Evolutionary conservation across 2,113 vertebrate genomes (phyloP), one percentile per base, ranked within the genome.

Genomic region (Amia ocellicauda): DNA sequence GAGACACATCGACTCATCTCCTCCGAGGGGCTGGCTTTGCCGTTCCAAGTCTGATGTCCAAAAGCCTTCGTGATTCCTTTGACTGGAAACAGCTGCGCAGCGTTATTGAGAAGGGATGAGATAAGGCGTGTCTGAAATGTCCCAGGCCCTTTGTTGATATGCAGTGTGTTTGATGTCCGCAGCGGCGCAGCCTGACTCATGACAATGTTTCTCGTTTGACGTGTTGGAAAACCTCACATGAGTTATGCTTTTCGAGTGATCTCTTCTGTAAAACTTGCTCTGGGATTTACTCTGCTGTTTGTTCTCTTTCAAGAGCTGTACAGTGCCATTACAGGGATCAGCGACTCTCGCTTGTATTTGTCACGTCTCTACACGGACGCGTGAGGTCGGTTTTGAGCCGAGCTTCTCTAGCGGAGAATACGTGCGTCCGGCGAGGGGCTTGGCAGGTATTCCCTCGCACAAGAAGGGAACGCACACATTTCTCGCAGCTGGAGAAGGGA

Each of bases 61-160:
- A 68, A 51, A 49, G 53, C 43, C 43, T 68, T 51, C 20, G 60
- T 63, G 66, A 54, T 49, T 50, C 17, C 54, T 7, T 11, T 50
- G 43, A 68, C 41, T 57, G 4, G 31, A 42, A 62, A 54, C 66
- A 68, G 60, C 66, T 68, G 66, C n/a, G 28, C 7, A 5, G 42
- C 23, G 51, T 63, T 68, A 50, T 31, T 49, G 8, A 22, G 41
- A 62, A 26, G 16, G 53, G 59, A 62, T 62, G 58, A 57, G 59
- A 68, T 62, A 68, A 68, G 51, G 66, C 51, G 60, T 56, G 66
- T 50, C 66, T 57, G 66, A 57, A 55, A 57, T n/a, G 20, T 57
- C 40, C 66, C 60, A 62, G 60, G 60, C 59, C 28, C 26, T 31
- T 36, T 62, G 52, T 62, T 63, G 52, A 63, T 63, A 63, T 50